Base-by-base conservation (phyloP, 2,888 invertebrate species). In the Apoda limacodes region DNA sequence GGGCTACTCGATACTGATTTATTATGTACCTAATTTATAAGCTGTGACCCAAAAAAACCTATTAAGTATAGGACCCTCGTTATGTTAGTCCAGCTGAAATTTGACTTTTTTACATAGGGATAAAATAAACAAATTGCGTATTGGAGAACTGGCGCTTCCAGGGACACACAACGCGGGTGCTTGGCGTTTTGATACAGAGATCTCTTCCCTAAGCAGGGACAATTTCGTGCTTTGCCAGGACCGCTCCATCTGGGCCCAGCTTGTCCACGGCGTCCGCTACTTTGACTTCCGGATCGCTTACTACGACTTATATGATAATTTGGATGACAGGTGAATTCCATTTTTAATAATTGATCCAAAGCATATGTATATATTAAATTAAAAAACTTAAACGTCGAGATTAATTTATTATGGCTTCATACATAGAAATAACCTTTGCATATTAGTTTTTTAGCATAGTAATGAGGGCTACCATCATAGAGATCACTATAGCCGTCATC, bases 261-360 rank as follows among this genome's bases (percentile, higher is more conserved):
- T 94, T n/a, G 88, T 91, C 1, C 88, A 90, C 56, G 93, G 93
- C 30, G 88, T 92, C 50, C 82, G 93, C 53, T 93, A 91, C 65
- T 75, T 93, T 28, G 93, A 93, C 62, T 83, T 93, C 31, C 85
- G 92, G 46, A 83, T 93, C 40, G 92, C 90, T 38, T 91, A 86
- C 65, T 89, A 81, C 39, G 70, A 63, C 5, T 64, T 67, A 34
- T 80, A 76, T 33, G 31, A 43, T 1, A 54, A 57, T 6, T 60
- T 63, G 32, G 76, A 78, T 43, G 64, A 74, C 32, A 74, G 69
- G 80, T 76, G 37, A 43, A 48, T 23, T 2, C 22, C 13, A 7
- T 9, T 19, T 4, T n/a, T 25, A 23, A 11, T 14, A 6, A 12
- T 15, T 26, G n/a, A n/a, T n/a, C n/a, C n/a, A n/a, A n/a, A n/a